A percentile compares a stretch with the other conserved stretches of the same genome.
These are phyloP conservation scores for Eptesicus fuscus DNA, from an alignment of 2,113 vertebrate genomes.

Conservation along the genomic window DNA sequence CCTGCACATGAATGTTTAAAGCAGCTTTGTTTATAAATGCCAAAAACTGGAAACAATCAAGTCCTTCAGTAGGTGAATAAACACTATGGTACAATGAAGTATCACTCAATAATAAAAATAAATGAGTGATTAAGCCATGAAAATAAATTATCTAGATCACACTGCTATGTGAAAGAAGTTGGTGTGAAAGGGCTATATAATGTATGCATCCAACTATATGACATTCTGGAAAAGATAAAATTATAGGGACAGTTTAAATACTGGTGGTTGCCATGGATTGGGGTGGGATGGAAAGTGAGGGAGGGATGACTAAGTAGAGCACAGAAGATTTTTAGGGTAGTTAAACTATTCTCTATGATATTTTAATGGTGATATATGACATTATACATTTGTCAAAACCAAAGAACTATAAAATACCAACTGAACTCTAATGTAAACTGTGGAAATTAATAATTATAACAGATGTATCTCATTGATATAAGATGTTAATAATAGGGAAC, in stretches of 20 bases:
- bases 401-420: neutral
- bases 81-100: neutral
- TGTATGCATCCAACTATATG: neutral
- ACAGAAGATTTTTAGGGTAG: no score
- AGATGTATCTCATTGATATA: neutral
- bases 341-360: no score
- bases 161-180: neutral
- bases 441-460: neutral
- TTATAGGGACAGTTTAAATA: neutral
- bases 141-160: neutral
- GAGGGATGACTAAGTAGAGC: neutral
- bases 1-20: slow-evolving; percentile 29
- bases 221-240: neutral
- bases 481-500: slow-evolving; percentile 11
- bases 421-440: neutral
- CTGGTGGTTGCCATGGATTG: neutral
- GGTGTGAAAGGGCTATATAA: neutral
- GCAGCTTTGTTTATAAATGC: neutral
- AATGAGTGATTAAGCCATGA: neutral
- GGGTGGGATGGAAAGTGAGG: neutral
- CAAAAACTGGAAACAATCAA: neutral
- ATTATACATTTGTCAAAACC: neutral
- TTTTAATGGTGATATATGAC: no score
- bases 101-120: neutral
- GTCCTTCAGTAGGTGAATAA: neutral